A percentile compares a stretch with the other conserved stretches of the same genome.
Evolutionary conservation across 2,113 vertebrate genomes (phyloP).

Genomic region (Oxyura jamaicensis): DNA sequence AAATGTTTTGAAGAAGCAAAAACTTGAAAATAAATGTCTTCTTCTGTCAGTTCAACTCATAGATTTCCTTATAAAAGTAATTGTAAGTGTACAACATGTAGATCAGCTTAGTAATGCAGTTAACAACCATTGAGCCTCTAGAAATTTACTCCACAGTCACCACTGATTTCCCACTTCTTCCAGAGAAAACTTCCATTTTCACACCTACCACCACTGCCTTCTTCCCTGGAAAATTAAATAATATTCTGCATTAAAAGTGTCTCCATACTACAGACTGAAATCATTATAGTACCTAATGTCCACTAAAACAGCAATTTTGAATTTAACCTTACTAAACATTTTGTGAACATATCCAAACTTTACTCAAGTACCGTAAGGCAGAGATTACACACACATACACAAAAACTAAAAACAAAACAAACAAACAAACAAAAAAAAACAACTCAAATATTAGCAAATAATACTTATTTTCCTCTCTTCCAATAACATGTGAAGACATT

Average conservation of each 20-base stretch:
- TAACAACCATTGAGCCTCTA: background rate
- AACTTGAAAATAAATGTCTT: background rate
- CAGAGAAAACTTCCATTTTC: background rate
- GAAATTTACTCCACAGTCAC: background rate
- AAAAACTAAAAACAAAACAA: no score
- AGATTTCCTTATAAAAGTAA: background rate
- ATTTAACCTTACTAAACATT: background rate
- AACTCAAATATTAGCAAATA: background rate
- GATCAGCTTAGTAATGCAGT: background rate
- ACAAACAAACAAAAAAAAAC: background rate
- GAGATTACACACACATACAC: background rate
- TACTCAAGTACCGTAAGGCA: background rate
- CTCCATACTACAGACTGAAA: background rate
- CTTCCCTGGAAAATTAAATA: background rate
- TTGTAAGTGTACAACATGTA: background rate
- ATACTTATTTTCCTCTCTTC: background rate
- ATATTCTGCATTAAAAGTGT: background rate
- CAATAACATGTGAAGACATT: background rate
- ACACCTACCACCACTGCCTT: background rate
- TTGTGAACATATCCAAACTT: background rate
- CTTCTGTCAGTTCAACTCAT: background rate
- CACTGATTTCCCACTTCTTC: background rate
- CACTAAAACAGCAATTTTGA: background rate
- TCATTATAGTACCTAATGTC: background rate
- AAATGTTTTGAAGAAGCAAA: background rate